Evolutionary conservation across 1,140 invertebrate species (phyloP).

Genomic region (Aphelinus atriplicis): DNA sequence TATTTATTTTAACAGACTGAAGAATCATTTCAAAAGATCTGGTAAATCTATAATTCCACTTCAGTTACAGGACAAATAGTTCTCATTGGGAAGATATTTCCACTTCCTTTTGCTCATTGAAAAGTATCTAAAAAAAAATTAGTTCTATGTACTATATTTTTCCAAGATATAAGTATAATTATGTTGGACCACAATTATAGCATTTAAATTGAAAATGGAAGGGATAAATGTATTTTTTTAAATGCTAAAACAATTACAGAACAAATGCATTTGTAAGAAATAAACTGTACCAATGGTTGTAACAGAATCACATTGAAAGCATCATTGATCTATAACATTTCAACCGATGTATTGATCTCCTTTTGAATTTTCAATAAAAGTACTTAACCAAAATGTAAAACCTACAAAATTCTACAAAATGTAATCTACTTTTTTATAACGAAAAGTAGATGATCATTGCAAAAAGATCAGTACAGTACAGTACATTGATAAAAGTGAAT

Average conservation of each 20-base stretch:
- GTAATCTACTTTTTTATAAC: too few relatives aligned
- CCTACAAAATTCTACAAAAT: too few relatives aligned
- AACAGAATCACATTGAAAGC: constrained; percentile 21
- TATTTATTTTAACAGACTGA: constrained; percentile 20
- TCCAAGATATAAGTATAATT: constrained; percentile 38
- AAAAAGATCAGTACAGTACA: too few relatives aligned
- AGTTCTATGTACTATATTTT: constrained; percentile 39
- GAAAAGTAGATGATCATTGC: too few relatives aligned
- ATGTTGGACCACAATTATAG: constrained; percentile 28
- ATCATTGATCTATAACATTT: constrained; percentile 4
- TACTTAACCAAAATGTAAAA: neutral
- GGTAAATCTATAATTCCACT: neutral
- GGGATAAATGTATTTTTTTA: constrained; percentile 8
- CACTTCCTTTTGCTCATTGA: too few relatives aligned
- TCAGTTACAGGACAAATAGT: too few relatives aligned
- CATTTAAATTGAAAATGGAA: constrained; percentile 22
- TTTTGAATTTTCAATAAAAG: neutral
- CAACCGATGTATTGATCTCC: neutral
- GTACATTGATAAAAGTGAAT: too few relatives aligned
- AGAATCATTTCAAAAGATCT: constrained; percentile 1
- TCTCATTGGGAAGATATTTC: too few relatives aligned
- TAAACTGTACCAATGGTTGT: constrained; percentile 8
- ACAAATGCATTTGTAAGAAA: neutral
- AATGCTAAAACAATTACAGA: constrained; percentile 15
- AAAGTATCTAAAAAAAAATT: constrained; percentile 20